These are phyloP conservation scores for Fissipunctia ypsillon DNA, from an alignment of 2,888 invertebrate species.

Conservation along the genomic window DNA sequence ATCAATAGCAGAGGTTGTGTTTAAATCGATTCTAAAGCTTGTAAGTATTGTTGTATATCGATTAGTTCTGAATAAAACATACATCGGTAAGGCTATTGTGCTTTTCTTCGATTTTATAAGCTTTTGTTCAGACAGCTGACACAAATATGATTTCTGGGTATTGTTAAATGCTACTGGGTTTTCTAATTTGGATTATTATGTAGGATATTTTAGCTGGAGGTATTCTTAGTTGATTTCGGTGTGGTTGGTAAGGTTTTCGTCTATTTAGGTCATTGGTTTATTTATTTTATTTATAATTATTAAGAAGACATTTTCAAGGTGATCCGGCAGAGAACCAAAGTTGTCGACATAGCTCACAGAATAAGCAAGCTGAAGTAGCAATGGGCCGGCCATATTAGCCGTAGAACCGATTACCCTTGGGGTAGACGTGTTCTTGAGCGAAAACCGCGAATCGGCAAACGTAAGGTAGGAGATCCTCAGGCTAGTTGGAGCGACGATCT, in stretches of 20 bases:
- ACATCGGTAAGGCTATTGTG: slow-evolving; percentile 18
- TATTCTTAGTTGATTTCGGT: background rate
- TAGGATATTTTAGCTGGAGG: background rate
- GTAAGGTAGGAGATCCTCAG: too few relatives aligned
- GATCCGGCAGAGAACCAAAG: too few relatives aligned
- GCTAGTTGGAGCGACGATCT: too few relatives aligned
- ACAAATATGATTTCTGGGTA: slow-evolving; percentile 24
- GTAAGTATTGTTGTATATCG: slow-evolving; percentile 59
- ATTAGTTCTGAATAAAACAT: slow-evolving; percentile 70
- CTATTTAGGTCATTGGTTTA: background rate
- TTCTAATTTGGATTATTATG: background rate
- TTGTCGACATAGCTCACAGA: too few relatives aligned
- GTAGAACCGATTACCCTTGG: too few relatives aligned
- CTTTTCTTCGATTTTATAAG: slow-evolving; percentile 30
- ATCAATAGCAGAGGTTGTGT: slow-evolving; percentile 46
- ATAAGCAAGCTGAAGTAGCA: too few relatives aligned
- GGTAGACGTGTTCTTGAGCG: too few relatives aligned
- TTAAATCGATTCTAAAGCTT: slow-evolving; percentile 42
- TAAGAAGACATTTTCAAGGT: background rate
- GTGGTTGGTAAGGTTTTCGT: too few relatives aligned
- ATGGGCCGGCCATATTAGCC: too few relatives aligned
- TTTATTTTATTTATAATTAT: background rate
- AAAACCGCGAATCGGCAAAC: too few relatives aligned
- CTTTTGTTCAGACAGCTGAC: slow-evolving; percentile 37
- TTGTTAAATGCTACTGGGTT: slow-evolving; percentile 1